phyloP scores from a whole-genome alignment of 2,113 vertebrate species.

The Empidonax traillii region DNA sequence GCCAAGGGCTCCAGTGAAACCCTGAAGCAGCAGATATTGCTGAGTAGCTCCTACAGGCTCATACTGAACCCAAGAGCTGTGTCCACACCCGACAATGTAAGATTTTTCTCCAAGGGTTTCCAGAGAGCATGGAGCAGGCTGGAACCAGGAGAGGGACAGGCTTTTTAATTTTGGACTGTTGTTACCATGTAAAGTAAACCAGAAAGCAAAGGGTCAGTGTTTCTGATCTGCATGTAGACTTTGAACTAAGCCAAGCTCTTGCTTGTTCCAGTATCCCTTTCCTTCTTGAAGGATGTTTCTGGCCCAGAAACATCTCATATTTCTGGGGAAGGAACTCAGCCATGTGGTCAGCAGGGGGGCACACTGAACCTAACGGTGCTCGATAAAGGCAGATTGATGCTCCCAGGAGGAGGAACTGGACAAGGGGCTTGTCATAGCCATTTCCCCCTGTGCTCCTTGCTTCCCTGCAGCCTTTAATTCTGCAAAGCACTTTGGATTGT shows the following conservation, averaged over 20 bases:
- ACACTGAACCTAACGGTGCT: background rate
- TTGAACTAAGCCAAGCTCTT: background rate
- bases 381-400: background rate
- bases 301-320: background rate
- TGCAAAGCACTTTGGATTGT: background rate
- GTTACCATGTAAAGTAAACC: background rate
- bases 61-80: background rate
- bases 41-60: background rate
- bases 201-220: background rate
- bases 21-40: background rate
- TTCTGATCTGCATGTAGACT: background rate
- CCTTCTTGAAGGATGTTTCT: background rate
- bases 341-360: background rate
- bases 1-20: background rate
- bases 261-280: background rate
- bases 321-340: background rate
- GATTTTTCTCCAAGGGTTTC: background rate
- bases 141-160: background rate
- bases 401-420: background rate
- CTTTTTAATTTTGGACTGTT: background rate
- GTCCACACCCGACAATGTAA: background rate
- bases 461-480: background rate
- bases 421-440: background rate
- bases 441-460: fast-evolving
- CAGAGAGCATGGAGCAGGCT: background rate